Percentiles rank a stretch among this genome's conserved stretches.
Conservation (phyloP, 1,140 invertebrate species). For the Trichonephila clavata region DNA sequence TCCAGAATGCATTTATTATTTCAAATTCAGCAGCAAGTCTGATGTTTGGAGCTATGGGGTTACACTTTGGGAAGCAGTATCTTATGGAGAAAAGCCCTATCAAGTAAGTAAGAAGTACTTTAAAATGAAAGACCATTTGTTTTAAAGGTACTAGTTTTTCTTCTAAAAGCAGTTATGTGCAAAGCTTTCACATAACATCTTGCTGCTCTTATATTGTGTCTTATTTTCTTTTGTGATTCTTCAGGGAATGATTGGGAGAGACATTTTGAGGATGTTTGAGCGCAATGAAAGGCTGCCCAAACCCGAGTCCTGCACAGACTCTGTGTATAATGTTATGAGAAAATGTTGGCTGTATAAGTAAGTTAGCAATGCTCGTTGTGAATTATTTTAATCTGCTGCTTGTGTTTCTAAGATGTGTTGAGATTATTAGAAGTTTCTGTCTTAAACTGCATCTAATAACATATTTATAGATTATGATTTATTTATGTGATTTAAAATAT, state of each 20-base stretch:
- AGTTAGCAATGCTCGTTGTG: not conserved
- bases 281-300: slow-evolving; percentile 84
- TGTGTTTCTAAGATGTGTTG: no score
- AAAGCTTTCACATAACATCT: no score
- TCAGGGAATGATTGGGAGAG: slow-evolving; percentile 79
- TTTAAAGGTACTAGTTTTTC: no score
- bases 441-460: no score
- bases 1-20: slow-evolving; percentile 81
- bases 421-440: no score
- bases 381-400: no score
- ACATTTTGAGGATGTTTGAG: slow-evolving; percentile 79
- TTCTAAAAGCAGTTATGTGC: no score
- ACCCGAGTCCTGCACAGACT: slow-evolving; percentile 90
- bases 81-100: slow-evolving; percentile 83
- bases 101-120: slow-evolving; percentile 59
- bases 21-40: slow-evolving; percentile 81
- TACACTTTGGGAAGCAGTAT: slow-evolving; percentile 83
- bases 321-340: slow-evolving; percentile 92
- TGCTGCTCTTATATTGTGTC: not conserved
- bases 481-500: no score
- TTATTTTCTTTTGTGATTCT: not conserved
- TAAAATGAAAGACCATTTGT: not conserved
- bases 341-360: slow-evolving; percentile 91
- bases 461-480: no score
- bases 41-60: slow-evolving; percentile 83